Percentiles rank a stretch among this genome's conserved stretches.
Evolutionary conservation across 1,140 invertebrate genomes (phyloP).

Genomic region (Eufriesea mexicana): DNA sequence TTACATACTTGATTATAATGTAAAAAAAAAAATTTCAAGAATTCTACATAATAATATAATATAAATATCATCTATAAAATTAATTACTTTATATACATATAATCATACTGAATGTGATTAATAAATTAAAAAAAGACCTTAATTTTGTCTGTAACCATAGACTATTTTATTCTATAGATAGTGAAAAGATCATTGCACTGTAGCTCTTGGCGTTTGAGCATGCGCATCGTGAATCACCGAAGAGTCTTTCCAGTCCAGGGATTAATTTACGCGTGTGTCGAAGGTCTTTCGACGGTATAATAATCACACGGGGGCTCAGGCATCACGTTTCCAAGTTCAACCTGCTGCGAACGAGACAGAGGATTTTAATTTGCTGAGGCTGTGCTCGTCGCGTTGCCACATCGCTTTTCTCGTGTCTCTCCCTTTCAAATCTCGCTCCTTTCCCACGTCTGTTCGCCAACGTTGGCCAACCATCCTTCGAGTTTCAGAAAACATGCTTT

Average conservation of each 20-base stretch:
- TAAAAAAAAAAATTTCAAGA: too few relatives aligned
- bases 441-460: constrained; percentile 59
- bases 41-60: too few relatives aligned
- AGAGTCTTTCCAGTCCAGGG: not conserved
- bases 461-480: constrained; percentile 19
- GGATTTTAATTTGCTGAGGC: constrained; percentile 17
- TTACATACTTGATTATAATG: too few relatives aligned
- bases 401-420: not conserved
- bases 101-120: too few relatives aligned
- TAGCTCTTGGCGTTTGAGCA: too few relatives aligned
- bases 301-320: too few relatives aligned
- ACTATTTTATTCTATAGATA: too few relatives aligned
- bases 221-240: not conserved
- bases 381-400: constrained; percentile 19
- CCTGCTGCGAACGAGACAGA: not conserved
- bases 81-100: too few relatives aligned
- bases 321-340: constrained; percentile 3
- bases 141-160: too few relatives aligned
- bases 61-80: too few relatives aligned
- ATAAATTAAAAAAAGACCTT: too few relatives aligned
- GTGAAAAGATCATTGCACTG: not conserved
- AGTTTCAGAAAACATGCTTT: constrained; percentile 31
- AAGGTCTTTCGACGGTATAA: not conserved
- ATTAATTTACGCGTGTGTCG: not conserved
- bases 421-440: constrained; percentile 50